Conservation (phyloP, 2,888 invertebrate species). For the Tipula confusa region DNA sequence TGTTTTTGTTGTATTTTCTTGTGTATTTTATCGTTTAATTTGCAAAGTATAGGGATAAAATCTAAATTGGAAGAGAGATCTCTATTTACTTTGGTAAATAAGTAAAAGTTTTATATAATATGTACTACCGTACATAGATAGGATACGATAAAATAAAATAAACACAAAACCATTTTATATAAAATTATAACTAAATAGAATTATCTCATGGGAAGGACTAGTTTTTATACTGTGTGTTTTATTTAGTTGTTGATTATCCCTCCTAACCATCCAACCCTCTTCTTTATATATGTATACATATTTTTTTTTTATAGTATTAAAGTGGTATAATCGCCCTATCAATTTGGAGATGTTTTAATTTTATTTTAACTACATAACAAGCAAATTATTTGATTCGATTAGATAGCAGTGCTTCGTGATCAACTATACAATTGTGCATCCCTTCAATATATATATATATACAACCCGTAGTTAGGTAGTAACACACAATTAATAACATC, state of each 20-base stretch:
- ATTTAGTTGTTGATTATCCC: neutral
- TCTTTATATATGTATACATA: neutral
- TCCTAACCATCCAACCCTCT: neutral
- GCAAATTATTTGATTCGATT: constrained; percentile 28
- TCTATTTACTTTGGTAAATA: neutral
- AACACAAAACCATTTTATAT: constrained; percentile 20
- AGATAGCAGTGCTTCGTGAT: neutral
- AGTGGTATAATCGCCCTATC: constrained; percentile 12
- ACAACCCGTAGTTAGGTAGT: neutral
- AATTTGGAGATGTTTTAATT: neutral
- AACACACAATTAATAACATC: neutral
- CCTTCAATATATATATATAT: neutral
- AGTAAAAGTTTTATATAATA: neutral
- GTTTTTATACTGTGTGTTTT: neutral
- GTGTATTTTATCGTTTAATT: constrained; percentile 9
- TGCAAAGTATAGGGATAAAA: neutral
- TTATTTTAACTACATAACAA: constrained; percentile 20
- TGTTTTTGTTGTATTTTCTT: neutral
- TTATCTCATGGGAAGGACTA: neutral
- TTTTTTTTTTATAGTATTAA: neutral
- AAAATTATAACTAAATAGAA: constrained; percentile 25
- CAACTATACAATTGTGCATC: neutral
- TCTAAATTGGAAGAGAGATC: neutral
- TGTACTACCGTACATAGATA: neutral
- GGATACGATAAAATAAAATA: neutral